A percentile compares a stretch with the other conserved stretches of the same genome.
phyloP scores from a whole-genome alignment of 1,140 invertebrate genomes.

The Drosophila malerkotliana region DNA sequence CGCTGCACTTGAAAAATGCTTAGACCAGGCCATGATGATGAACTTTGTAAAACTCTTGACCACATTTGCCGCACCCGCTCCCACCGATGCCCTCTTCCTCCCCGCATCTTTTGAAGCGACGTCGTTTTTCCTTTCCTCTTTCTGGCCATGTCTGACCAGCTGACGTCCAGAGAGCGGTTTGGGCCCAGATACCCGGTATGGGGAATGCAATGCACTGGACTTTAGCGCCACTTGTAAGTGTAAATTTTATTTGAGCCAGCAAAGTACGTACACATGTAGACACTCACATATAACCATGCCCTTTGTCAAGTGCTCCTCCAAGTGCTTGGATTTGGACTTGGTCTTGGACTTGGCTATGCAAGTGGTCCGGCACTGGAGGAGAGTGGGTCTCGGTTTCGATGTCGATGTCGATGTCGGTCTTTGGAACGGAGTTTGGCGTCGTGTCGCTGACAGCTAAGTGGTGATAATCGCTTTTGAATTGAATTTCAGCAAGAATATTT shows the following conservation, averaged over 20 bases:
- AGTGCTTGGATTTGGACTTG: slow-evolving; percentile 51
- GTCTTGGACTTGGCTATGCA: slow-evolving; percentile 18
- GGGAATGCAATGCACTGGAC: slow-evolving; percentile 65
- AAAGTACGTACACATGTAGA: slow-evolving; percentile 48
- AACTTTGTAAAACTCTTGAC: slow-evolving; percentile 80
- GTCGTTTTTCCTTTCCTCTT: slow-evolving; percentile 46
- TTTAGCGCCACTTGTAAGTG: slow-evolving; percentile 81
- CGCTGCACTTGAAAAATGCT: slow-evolving; percentile 78
- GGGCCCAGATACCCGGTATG: background rate
- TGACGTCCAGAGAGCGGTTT: slow-evolving; percentile 49
- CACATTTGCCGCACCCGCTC: slow-evolving; percentile 68
- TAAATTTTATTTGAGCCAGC: slow-evolving; percentile 78
- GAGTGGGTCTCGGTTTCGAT: slow-evolving; percentile 24
- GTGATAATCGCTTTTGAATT: slow-evolving; percentile 81
- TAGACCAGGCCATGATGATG: slow-evolving; percentile 70
- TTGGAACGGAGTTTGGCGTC: slow-evolving; percentile 46
- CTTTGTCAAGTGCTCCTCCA: slow-evolving; percentile 58
- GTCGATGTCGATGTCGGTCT: background rate
- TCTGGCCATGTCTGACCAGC: slow-evolving; percentile 71
- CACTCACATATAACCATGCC: slow-evolving; percentile 44
- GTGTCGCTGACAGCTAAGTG: slow-evolving; percentile 79
- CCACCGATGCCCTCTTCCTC: background rate
- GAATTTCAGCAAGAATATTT: slow-evolving; percentile 72
- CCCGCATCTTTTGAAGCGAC: background rate
- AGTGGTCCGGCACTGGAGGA: slow-evolving; percentile 7